Evolutionary conservation across 2,888 invertebrate genomes (phyloP).

Genomic region (Drosophila kokeensis): DNA sequence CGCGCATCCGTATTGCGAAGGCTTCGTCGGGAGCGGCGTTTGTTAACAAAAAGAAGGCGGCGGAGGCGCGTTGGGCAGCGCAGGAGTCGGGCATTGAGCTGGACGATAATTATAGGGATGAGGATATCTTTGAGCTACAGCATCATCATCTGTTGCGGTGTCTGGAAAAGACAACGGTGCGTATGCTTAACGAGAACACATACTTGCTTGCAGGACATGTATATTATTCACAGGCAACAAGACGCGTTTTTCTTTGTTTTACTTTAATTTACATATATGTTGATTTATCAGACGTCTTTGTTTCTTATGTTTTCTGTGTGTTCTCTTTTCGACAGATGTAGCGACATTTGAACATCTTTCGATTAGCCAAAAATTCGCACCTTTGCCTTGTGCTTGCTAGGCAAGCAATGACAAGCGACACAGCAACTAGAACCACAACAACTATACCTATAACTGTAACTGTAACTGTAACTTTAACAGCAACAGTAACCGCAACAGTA

Average conservation of each 20-base stretch:
- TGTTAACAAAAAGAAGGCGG: conserved; percentile 99
- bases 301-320: conserved; percentile 54
- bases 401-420: conserved; percentile 74
- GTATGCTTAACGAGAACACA: conserved; percentile 70
- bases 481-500: conserved; percentile 21
- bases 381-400: conserved; percentile 73
- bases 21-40: conserved; percentile 99
- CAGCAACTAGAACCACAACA: conserved; percentile 53
- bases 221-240: conserved; percentile 27
- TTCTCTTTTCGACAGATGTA: conserved; percentile 74
- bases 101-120: conserved; percentile 95
- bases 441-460: conserved; percentile 26
- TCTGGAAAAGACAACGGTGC: conserved; percentile 98
- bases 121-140: conserved; percentile 99
- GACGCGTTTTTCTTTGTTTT: conserved; percentile 13
- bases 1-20: conserved; percentile 99
- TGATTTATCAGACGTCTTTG: conserved; percentile 59
- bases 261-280: conserved; percentile 44
- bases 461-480: conserved; percentile 20
- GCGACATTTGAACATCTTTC: conserved; percentile 76
- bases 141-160: conserved; percentile 99
- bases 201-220: conserved; percentile 8
- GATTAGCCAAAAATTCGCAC: conserved; percentile 66
- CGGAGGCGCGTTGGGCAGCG: conserved; percentile 96
- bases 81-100: conserved; percentile 96